Percentiles rank a stretch among this genome's conserved stretches.
phyloP scores from a whole-genome alignment of 2,888 invertebrate species.

The Periphyllus acericola region DNA sequence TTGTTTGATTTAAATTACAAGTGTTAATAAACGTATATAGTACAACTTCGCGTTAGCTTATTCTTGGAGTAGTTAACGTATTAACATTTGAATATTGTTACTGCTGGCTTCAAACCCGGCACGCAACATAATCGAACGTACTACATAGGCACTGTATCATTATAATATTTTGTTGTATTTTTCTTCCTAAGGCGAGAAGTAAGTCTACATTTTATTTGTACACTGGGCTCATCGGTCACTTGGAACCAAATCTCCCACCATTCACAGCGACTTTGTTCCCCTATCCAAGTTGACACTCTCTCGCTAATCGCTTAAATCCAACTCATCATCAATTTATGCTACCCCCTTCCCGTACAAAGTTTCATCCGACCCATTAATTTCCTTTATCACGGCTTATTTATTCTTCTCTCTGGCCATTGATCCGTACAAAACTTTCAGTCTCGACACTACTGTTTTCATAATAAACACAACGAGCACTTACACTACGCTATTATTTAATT shows the following conservation, averaged over 20 bases:
- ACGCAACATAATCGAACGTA: too few species aligned
- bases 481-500: background rate
- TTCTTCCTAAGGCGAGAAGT: background rate
- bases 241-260: conserved; percentile 9
- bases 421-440: background rate
- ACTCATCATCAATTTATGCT: conserved; percentile 47
- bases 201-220: conserved; percentile 7
- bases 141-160: too few species aligned
- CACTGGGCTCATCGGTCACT: conserved; percentile 31
- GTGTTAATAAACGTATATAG: too few species aligned
- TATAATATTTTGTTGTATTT: too few species aligned
- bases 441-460: background rate
- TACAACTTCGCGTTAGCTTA: too few species aligned
- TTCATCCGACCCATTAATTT: conserved; percentile 46
- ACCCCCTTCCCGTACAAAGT: background rate
- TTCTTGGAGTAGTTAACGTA: too few species aligned
- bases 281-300: conserved; percentile 17
- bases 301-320: conserved; percentile 45
- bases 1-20: too few species aligned
- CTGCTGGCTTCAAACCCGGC: too few species aligned
- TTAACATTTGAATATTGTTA: too few species aligned
- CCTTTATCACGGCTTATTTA: conserved; percentile 44
- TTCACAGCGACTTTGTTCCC: conserved; percentile 22
- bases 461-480: background rate
- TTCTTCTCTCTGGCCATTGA: conserved; percentile 21